A percentile compares a stretch with the other conserved stretches of the same genome.
These are phyloP conservation scores for Habroteleia sp. DNA, from an alignment of 2,888 invertebrate species.

Conservation along the genomic window DNA sequence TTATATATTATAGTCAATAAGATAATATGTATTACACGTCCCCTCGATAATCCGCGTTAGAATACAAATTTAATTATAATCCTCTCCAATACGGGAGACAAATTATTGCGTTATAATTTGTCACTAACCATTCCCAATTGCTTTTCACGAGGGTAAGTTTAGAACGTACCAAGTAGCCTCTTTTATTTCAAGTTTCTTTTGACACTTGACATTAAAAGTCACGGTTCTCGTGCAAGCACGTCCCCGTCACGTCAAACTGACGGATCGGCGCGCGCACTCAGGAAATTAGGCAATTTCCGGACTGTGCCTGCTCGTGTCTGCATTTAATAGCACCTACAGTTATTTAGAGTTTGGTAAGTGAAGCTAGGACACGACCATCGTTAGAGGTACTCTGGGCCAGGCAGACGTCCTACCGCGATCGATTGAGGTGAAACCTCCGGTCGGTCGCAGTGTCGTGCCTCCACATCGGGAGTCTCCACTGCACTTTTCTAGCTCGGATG, in stretches of 20 bases:
- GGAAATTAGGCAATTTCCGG: constrained; percentile 82
- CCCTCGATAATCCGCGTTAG: no score
- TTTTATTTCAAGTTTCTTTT: constrained; percentile 73
- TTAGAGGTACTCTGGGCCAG: constrained; percentile 63
- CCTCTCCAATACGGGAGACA: no score
- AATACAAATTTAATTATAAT: no score
- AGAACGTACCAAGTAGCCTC: constrained; percentile 48
- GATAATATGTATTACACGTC: no score
- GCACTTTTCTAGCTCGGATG: constrained; percentile 42
- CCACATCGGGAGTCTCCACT: constrained; percentile 50
- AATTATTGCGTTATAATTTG: constrained; percentile 8
- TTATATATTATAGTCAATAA: no score
- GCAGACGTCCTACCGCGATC: constrained; percentile 69
- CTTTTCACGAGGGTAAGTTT: constrained; percentile 14
- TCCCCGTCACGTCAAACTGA: constrained; percentile 80
- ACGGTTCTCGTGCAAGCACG: constrained; percentile 78
- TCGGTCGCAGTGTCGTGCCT: constrained; percentile 61
- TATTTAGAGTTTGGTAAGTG: constrained; percentile 71
- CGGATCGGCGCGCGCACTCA: constrained; percentile 81
- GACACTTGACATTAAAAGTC: constrained; percentile 81
- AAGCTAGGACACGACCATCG: constrained; percentile 69
- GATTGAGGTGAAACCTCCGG: constrained; percentile 69
- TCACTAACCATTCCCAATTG: constrained; percentile 19
- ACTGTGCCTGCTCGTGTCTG: constrained; percentile 79
- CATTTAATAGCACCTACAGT: constrained; percentile 77